phyloP scores from a whole-genome alignment of 2,888 invertebrate species.

The Chalcis sispes region DNA sequence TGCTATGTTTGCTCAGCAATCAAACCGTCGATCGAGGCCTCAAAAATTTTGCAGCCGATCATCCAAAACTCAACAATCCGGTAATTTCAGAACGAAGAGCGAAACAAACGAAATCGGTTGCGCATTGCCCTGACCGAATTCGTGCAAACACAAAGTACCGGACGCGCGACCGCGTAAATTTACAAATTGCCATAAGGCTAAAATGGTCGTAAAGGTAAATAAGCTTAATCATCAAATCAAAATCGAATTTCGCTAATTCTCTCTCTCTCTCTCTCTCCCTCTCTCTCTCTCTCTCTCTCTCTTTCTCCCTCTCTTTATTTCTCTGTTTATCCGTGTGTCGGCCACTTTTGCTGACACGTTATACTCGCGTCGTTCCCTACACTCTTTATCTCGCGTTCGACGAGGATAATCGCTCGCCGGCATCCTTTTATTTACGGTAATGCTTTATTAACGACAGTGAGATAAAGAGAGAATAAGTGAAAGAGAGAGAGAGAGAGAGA shows the following conservation, averaged over 20 bases:
- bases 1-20: too few species aligned
- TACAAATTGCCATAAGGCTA: conserved; percentile 27
- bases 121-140: not conserved
- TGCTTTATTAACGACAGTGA: conserved; percentile 23
- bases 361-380: not conserved
- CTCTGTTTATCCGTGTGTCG: too few species aligned
- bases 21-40: too few species aligned
- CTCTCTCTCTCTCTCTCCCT: not conserved
- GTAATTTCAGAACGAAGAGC: too few species aligned
- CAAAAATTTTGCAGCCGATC: not conserved
- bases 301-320: not conserved
- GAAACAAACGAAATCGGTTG: not conserved
- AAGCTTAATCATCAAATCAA: conserved; percentile 22
- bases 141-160: not conserved
- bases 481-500: not conserved
- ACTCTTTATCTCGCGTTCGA: not conserved
- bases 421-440: conserved; percentile 32
- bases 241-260: conserved; percentile 12
- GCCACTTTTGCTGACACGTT: too few species aligned
- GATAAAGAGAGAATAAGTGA: not conserved
- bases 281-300: not conserved
- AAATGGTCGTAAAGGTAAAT: conserved; percentile 20
- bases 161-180: not conserved
- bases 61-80: not conserved
- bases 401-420: conserved; percentile 8